Base-by-base conservation (phyloP, 2,113 vertebrate genomes). In the Chaetodon trifascialis region DNA sequence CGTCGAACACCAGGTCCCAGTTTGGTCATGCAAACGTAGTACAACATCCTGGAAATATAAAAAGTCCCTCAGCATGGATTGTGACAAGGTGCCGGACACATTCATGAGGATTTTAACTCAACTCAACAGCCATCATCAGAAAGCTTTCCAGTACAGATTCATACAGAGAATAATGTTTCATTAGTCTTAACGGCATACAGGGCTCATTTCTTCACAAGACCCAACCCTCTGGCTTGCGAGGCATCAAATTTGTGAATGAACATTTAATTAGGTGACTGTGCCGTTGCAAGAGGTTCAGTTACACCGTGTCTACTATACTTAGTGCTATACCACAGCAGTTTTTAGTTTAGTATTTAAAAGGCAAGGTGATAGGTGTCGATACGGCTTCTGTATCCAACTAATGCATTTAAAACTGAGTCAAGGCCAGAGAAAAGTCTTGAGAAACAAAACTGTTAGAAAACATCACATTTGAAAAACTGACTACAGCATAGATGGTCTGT, bases 401-500 rank as follows among this genome's bases (percentile, higher is more conserved):
- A 68, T 79, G 68, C 54, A 51, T 64, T 86, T 73, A 71, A 59
- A 83, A 80, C 64, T 3, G 69, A 74, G 75, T 84, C 86, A 79
- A 84, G 82, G 86, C 87, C 82, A 88, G 82, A 91, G 49, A 66
- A 73, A 65, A 67, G 80, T 76, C 82, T 44, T 62, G 65, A 83
- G 80, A 73, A 85, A 84, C 38, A 85, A 80, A 74, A 82, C 85
- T 49, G 66, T 90, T 88, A 80, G 74, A 93, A 93, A 93, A 87
- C 68, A 34, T 85, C 69, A 91, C 76, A 86, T 86, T 66, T 90
- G 85, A 88, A 91, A 90, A 90, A 85, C 65, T 64, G 30, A 86
- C 88, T 90, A 93, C 91, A 93, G 90, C 91, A 93, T 89, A 93
- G 83, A 85, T 90, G 74, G 62, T 86, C 88, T 67, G 75, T 79